phyloP scores from a whole-genome alignment of 2,113 vertebrate genomes.

The Ictalurus punctatus region DNA sequence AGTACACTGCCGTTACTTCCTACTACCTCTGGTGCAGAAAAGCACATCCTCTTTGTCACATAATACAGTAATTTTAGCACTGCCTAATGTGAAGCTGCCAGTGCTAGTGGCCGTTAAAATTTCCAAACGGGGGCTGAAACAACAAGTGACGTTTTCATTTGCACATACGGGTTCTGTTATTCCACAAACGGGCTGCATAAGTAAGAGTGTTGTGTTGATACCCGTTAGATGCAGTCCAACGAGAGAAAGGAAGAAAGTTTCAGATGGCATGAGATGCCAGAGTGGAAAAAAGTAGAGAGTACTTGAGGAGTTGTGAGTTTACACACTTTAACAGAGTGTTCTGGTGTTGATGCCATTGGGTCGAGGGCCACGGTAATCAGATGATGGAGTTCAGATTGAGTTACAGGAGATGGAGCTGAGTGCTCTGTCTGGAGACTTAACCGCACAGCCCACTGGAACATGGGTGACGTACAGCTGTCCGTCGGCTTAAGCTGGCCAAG shows the following conservation, averaged over 20 bases:
- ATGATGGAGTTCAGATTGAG: conserved; percentile 60
- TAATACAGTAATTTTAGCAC: conserved; percentile 21
- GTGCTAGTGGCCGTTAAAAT: conserved; percentile 20
- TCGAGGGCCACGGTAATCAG: conserved; percentile 58
- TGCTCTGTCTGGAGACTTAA: conserved; percentile 42
- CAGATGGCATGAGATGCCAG: neutral
- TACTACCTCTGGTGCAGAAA: neutral
- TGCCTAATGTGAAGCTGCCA: conserved; percentile 30
- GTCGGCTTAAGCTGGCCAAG: neutral
- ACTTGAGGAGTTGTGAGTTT: conserved; percentile 10
- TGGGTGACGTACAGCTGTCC: conserved; percentile 6
- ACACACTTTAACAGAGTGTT: conserved; percentile 34
- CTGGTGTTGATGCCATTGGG: conserved; percentile 40
- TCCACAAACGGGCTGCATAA: conserved; percentile 7
- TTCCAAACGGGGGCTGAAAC: conserved; percentile 14
- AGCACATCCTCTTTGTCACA: conserved; percentile 1
- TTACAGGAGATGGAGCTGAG: conserved; percentile 60
- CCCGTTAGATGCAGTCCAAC: neutral
- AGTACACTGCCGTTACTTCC: neutral
- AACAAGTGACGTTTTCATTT: conserved; percentile 21
- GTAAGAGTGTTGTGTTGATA: neutral
- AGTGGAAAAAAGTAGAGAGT: neutral
- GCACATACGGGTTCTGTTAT: conserved; percentile 6
- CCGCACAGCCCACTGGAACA: neutral
- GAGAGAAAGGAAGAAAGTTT: neutral